These are phyloP conservation scores for Eurypyga helias DNA, from an alignment of 2,113 vertebrate species.

Conservation along the genomic window DNA sequence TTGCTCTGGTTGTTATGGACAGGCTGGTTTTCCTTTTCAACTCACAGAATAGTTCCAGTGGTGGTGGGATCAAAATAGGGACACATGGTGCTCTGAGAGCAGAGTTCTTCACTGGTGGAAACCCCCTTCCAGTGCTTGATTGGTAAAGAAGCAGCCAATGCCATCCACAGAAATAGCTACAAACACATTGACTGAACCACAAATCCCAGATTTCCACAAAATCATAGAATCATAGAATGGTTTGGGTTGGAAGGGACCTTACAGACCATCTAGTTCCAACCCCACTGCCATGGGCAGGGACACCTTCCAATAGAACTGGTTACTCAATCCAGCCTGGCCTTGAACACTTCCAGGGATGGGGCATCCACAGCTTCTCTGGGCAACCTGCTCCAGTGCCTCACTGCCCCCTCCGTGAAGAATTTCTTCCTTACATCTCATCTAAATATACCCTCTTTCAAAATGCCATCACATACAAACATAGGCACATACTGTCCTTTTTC, in stretches of 20 bases:
- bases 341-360: too few species aligned
- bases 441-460: background rate
- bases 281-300: too few species aligned
- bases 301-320: too few species aligned
- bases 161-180: background rate
- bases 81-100: background rate
- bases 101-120: background rate
- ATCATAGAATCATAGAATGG: too few species aligned
- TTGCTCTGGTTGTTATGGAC: fast-evolving
- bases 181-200: background rate
- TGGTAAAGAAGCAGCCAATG: background rate
- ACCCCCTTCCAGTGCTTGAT: background rate
- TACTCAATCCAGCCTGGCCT: too few species aligned
- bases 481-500: background rate
- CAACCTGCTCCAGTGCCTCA: too few species aligned
- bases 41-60: background rate
- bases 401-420: too few species aligned
- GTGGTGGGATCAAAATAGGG: background rate
- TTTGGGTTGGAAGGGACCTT: too few species aligned
- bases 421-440: too few species aligned
- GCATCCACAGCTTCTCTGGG: too few species aligned
- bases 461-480: background rate
- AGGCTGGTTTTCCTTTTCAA: background rate
- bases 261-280: too few species aligned
- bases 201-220: background rate